Conservation (phyloP, 2,113 vertebrate genomes). For the Heteronetta atricapilla region DNA sequence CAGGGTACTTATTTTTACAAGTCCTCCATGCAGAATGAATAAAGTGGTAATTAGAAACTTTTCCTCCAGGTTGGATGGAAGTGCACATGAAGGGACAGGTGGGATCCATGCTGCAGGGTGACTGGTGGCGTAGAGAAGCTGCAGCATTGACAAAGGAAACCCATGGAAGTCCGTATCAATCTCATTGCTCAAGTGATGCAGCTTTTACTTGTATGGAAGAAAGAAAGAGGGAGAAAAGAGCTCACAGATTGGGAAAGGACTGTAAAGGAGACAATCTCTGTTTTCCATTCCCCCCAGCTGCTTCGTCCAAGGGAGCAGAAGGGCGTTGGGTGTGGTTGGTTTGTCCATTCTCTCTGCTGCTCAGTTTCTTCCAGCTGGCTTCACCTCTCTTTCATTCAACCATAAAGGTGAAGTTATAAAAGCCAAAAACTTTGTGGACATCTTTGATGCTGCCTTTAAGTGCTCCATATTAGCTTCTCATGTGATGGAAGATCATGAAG, state of each 20-base stretch:
- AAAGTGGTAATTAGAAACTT: not conserved
- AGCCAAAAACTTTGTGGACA: not conserved
- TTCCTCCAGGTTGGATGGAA: not conserved
- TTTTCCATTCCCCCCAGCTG: not conserved
- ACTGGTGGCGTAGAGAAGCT: not conserved
- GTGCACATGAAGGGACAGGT: not conserved
- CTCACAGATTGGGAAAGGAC: not conserved
- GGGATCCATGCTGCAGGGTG: not conserved
- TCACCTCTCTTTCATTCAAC: not conserved
- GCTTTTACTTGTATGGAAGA: not conserved
- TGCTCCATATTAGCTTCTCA: not conserved
- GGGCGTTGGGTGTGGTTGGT: not conserved
- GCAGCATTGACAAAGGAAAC: not conserved
- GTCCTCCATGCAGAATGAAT: rapidly evolving
- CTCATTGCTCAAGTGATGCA: not conserved
- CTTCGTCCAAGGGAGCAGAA: not conserved
- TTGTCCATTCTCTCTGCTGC: rapidly evolving
- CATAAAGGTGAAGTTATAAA: not conserved
- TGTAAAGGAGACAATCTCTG: not conserved
- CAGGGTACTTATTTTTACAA: not conserved
- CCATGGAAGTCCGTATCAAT: not conserved
- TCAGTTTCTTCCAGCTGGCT: not conserved
- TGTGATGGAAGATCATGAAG: not conserved
- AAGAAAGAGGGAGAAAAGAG: not conserved
- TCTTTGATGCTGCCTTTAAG: not conserved